Conservation (phyloP, 2,797 vertebrate genomes). For the Rhinatrema bivittatum region DNA sequence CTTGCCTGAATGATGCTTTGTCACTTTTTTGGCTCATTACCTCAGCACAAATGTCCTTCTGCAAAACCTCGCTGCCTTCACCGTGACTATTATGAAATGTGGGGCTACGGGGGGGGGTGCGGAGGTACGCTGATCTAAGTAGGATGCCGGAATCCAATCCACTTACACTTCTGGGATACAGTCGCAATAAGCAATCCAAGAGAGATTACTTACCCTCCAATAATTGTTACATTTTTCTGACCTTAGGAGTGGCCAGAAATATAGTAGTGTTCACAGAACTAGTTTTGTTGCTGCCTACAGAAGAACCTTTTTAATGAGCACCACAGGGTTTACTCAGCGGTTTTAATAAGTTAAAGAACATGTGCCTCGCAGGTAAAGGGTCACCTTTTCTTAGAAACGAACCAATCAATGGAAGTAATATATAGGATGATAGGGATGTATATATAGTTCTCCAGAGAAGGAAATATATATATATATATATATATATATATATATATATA, state of each 20-base stretch:
- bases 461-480: too few relatives aligned
- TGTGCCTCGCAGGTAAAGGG: conserved; percentile 38
- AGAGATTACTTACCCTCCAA: conserved; percentile 20
- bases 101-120: too few relatives aligned
- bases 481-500: too few relatives aligned
- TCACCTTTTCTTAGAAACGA: conserved; percentile 42
- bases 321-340: too few relatives aligned
- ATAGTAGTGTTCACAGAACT: conserved; percentile 33
- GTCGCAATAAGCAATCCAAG: conserved; percentile 20
- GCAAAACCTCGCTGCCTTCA: conserved; percentile 21
- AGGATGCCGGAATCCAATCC: conserved; percentile 6
- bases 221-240: conserved; percentile 40
- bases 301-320: conserved; percentile 49
- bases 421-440: conserved; percentile 19
- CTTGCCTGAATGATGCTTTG: conserved; percentile 49
- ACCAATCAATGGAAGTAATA: conserved; percentile 29
- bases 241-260: conserved; percentile 32
- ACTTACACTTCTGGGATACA: conserved; percentile 4
- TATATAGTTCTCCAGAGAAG: conserved; percentile 6
- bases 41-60: conserved; percentile 10
- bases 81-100: conserved; percentile 34
- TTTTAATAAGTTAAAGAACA: too few relatives aligned
- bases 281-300: conserved; percentile 22
- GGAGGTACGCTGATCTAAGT: background rate
- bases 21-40: conserved; percentile 48